A percentile compares a stretch with the other conserved stretches of the same genome.
These are phyloP conservation scores for Amiota mariae DNA, from an alignment of 2,888 invertebrate genomes.

Conservation along the genomic window DNA sequence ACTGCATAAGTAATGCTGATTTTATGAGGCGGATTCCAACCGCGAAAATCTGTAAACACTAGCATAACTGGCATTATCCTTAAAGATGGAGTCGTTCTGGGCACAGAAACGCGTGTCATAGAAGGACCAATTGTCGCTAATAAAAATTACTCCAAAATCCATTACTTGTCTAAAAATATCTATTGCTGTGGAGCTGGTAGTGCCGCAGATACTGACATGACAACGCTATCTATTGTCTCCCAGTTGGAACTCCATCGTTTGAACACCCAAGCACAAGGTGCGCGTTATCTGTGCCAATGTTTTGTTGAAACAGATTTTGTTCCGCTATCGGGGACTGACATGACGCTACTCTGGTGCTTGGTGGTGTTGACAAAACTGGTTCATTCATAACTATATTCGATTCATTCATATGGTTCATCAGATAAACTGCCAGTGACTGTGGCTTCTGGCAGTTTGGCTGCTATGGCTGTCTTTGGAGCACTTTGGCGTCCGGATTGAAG, in stretches of 20 bases:
- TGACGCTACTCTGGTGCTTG: slow-evolving; percentile 94
- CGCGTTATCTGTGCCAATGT: slow-evolving; percentile 93
- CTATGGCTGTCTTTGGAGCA: slow-evolving; percentile 96
- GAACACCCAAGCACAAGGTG: slow-evolving; percentile 91
- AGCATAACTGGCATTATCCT: slow-evolving; percentile 96
- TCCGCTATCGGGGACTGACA: slow-evolving; percentile 95
- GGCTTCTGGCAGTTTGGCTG: slow-evolving; percentile 96
- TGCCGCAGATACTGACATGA: slow-evolving; percentile 97
- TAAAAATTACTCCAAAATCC: slow-evolving; percentile 97
- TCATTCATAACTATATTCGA: slow-evolving; percentile 90
- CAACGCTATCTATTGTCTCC: slow-evolving; percentile 92
- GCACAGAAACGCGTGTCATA: slow-evolving; percentile 98
- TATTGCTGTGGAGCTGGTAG: slow-evolving; percentile 99
- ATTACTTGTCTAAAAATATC: slow-evolving; percentile 89
- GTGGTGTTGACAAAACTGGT: slow-evolving; percentile 94
- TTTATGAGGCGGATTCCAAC: slow-evolving; percentile 85
- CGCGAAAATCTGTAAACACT: slow-evolving; percentile 93
- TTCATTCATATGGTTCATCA: slow-evolving; percentile 96
- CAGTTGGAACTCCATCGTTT: slow-evolving; percentile 94
- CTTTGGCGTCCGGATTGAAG: slow-evolving; percentile 88
- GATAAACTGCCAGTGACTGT: slow-evolving; percentile 94
- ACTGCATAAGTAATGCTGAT: slow-evolving; percentile 90
- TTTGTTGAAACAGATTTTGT: slow-evolving; percentile 93
- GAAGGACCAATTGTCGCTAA: slow-evolving; percentile 96
- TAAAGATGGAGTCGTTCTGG: slow-evolving; percentile 96